Base-by-base conservation (phyloP, 2,888 invertebrate genomes). In the Xestia ashworthii region DNA sequence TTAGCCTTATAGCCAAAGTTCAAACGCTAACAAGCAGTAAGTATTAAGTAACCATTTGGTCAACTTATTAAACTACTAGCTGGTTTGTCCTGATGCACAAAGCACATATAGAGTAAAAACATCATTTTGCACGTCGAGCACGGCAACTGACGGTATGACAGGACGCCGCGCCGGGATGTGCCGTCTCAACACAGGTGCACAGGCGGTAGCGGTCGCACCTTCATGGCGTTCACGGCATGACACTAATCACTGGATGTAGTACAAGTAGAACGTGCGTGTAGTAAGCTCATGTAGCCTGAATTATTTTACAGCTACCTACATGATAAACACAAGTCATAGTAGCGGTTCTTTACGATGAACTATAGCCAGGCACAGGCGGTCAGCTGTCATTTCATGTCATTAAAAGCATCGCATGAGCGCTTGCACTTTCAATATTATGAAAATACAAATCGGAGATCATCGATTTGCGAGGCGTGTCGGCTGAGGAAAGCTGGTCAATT, bases 401-500 rank as follows among this genome's bases (percentile, higher is more conserved):
- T 70, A 41, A 3, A 44, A 55, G 19, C 22, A 41, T 16, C 25
- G 16, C 60, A 60, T 55, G n/a, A n/a, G n/a, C n/a, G n/a, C n/a
- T n/a, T n/a, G n/a, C n/a, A n/a, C n/a, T n/a, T n/a, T n/a, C n/a
- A n/a, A n/a, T n/a, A n/a, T n/a, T n/a, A n/a, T n/a, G n/a, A n/a
- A n/a, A n/a, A n/a, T n/a, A n/a, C n/a, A n/a, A n/a, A 14, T 11
- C 6, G 53, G 16, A 44, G 22, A 12, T 71, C 53, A 32, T 71
- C 32, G 32, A 58, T 60, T 73, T 41, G 19, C 16, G n/a, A 46
- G 16, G 64, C 48, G 64, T 46, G 46, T 22, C 69, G 55, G 41
- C 19, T 48, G 48, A 58, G 19, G 44, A 32, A 76, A 65, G 55
- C 64, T 65, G 46, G 22, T 64, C 68, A 60, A 67, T 22, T 60